Evolutionary conservation across 2,797 vertebrate genomes (phyloP).

Genomic region (Gallirallus australis): DNA sequence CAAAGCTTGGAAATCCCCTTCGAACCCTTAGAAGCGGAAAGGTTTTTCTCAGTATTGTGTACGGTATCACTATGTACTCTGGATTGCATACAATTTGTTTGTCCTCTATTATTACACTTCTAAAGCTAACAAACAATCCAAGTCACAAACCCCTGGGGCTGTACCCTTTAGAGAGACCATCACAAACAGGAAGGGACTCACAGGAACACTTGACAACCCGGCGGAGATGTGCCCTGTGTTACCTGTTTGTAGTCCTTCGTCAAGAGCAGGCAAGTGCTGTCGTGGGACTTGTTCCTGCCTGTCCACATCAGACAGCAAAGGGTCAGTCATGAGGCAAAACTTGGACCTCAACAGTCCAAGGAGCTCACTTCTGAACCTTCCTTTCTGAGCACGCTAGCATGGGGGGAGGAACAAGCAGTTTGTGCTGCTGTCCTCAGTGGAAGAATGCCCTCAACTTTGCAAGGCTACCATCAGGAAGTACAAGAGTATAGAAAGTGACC

Average conservation of each 20-base stretch:
- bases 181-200: background rate
- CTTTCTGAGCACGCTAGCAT: background rate
- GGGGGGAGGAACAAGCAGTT: background rate
- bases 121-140: background rate
- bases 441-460: background rate
- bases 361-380: background rate
- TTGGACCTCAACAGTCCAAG: background rate
- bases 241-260: fast-evolving
- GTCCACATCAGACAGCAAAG: background rate
- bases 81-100: background rate
- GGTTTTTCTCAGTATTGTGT: background rate
- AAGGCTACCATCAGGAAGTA: background rate
- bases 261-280: background rate
- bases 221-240: background rate
- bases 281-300: fast-evolving
- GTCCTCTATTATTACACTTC: background rate
- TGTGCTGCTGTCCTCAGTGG: background rate
- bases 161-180: background rate
- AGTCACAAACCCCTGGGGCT: background rate
- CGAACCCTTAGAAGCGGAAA: background rate
- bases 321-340: background rate
- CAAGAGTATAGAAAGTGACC: background rate
- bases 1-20: slow-evolving; percentile 73
- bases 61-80: background rate
- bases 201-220: background rate